Conservation (phyloP, 2,888 invertebrate species). For the Drosophila phalerata region DNA sequence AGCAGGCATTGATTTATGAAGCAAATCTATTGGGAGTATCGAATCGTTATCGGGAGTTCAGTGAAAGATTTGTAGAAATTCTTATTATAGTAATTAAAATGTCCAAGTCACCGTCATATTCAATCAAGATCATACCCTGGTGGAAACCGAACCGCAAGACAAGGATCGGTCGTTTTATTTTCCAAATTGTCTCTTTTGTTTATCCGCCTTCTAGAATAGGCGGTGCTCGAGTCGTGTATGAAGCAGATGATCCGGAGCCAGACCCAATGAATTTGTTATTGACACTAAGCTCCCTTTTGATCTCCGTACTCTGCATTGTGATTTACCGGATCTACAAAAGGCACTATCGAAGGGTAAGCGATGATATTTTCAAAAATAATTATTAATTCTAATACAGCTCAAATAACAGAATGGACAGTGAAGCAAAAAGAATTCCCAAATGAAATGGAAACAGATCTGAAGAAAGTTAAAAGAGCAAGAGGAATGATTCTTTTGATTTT, state of each 20-base stretch:
- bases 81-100: not conserved
- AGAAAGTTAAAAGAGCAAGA: not conserved
- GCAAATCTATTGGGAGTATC: not conserved
- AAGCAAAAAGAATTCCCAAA: not conserved
- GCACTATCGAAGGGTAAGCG: not conserved
- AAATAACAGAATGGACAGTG: not conserved
- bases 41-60: not conserved
- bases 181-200: not conserved
- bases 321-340: not conserved
- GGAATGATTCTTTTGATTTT: not conserved
- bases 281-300: not conserved
- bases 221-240: not conserved
- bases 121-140: not conserved
- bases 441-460: not conserved
- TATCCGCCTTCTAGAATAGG: not conserved
- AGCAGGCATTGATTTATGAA: slow-evolving; percentile 1
- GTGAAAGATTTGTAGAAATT: not conserved
- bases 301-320: not conserved
- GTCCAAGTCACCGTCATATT: not conserved
- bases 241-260: not conserved
- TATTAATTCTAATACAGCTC: not conserved
- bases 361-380: not conserved
- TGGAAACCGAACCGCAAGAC: not conserved
- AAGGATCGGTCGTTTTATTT: not conserved
- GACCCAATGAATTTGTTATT: not conserved